Percentiles rank a stretch among this genome's conserved stretches.
Evolutionary conservation across 2,113 vertebrate species (phyloP).

Genomic region (Falcunculus frontatus): DNA sequence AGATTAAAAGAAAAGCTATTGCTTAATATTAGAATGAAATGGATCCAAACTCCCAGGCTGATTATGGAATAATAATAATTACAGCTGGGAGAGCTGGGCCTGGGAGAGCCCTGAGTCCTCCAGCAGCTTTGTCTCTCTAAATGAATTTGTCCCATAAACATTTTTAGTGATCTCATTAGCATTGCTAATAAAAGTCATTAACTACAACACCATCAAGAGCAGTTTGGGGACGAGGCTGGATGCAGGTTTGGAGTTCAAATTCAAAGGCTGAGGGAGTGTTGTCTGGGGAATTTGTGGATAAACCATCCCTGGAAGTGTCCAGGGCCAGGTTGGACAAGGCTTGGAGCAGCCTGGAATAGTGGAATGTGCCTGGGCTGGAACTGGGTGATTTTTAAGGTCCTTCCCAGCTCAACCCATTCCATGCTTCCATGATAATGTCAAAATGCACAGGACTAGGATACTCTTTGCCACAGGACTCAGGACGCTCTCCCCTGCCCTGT

Average conservation of each 20-base stretch:
- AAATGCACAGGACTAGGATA: rapidly evolving
- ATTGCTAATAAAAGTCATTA: neutral
- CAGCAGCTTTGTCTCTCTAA: neutral
- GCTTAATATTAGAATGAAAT: constrained; percentile 17
- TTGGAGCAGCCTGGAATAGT: neutral
- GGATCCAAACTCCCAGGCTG: neutral
- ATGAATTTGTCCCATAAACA: neutral
- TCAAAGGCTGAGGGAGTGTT: neutral
- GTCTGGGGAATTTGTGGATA: neutral
- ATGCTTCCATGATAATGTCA: rapidly evolving
- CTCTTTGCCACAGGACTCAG: too few species aligned
- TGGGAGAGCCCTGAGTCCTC: neutral
- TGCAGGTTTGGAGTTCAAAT: neutral
- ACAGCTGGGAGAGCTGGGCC: neutral
- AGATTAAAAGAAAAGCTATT: constrained; percentile 34
- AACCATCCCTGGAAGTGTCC: neutral
- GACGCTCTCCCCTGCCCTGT: neutral
- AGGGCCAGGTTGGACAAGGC: neutral
- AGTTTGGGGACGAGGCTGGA: neutral
- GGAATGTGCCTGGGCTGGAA: rapidly evolving
- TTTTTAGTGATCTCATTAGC: neutral
- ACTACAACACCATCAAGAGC: neutral
- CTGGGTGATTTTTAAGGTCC: neutral
- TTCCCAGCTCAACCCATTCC: neutral
- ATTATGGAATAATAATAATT: constrained; percentile 5